These are phyloP conservation scores for Planococcus citri DNA, from an alignment of 1,140 invertebrate genomes.

Conservation along the genomic window DNA sequence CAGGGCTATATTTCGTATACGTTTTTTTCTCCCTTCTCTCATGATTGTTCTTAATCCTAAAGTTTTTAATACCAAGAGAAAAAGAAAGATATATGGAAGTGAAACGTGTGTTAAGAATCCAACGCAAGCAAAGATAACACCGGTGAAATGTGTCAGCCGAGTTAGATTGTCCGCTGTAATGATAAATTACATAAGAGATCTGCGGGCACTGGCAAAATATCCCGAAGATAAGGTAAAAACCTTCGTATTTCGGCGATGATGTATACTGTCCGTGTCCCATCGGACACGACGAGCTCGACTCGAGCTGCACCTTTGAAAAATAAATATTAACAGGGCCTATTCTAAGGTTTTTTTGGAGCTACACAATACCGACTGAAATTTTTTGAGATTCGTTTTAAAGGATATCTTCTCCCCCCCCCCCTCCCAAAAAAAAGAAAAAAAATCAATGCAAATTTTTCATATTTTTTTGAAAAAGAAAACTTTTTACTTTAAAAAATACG, in stretches of 20 bases:
- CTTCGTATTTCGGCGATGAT: neutral
- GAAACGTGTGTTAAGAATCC: conserved; percentile 6
- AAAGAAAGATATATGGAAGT: conserved; percentile 4
- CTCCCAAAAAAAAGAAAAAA: too few relatives aligned
- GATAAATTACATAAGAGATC: conserved; percentile 16
- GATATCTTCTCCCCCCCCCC: too few relatives aligned
- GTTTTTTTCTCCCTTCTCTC: neutral
- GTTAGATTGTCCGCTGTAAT: conserved; percentile 13
- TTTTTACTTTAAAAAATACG: too few relatives aligned
- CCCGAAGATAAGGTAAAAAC: neutral
- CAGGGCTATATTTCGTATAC: neutral
- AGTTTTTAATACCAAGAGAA: conserved; percentile 14
- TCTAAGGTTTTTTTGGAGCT: too few relatives aligned
- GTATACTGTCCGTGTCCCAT: neutral
- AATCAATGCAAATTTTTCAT: too few relatives aligned
- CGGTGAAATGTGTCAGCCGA: conserved; percentile 16
- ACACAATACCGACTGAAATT: too few relatives aligned
- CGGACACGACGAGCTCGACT: neutral
- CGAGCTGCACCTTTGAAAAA: neutral
- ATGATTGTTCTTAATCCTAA: conserved; percentile 9
- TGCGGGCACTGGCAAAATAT: neutral
- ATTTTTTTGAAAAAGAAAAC: too few relatives aligned
- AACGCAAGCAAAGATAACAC: neutral
- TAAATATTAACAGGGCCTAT: too few relatives aligned
- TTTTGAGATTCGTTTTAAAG: too few relatives aligned